Evolutionary conservation across 2,797 vertebrate species (phyloP), one percentile per base, ranked within the genome.

Genomic region (Myotis findleyi): DNA sequence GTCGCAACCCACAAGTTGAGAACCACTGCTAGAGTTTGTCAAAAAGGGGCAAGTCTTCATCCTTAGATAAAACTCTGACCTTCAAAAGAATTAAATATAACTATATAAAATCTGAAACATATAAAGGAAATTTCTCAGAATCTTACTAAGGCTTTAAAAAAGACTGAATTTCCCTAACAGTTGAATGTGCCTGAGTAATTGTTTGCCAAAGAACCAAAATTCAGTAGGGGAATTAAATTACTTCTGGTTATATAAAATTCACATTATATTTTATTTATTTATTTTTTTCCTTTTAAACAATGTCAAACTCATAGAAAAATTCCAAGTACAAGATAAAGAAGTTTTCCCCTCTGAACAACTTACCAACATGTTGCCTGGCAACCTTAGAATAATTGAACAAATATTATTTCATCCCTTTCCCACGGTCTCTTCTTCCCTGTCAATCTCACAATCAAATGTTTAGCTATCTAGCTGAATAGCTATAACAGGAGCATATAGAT

Each of bases 21-120:
- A 44, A 44, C 44, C 10, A 10, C 44, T 44, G 44, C 10, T 44
- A 44, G 20, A 36, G 10, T 84, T 86, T 96, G 57, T 86, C 82
- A 88, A 76, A 95, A 91, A 8, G 49, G 20, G 36, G 17, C 64
- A 79, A 18, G 30, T 64, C 59, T 86, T 95, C 57, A 87, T 72
- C 49, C 62, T 85, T 36, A 94, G 57, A 68, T 95, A 88, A 91
- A 87, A 82, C 23, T 81, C 49, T 96, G 12, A 75, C 23, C 36
- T 75, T 93, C 57, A 87, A 93, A 82, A 89, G 30, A 95, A 87
- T 79, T 92, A 85, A 95, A 86, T 27, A 62, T 64, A 57, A 76
- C 27, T 95, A 92, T 75, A 75, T 69, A 86, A 89, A 62, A 36
- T 62, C 11, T 93, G 21, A 92, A 66, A 87, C 79, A 53, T 38